These are phyloP conservation scores for Reticulitermes lucifugus DNA, from an alignment of 2,888 invertebrate species.

Conservation along the genomic window DNA sequence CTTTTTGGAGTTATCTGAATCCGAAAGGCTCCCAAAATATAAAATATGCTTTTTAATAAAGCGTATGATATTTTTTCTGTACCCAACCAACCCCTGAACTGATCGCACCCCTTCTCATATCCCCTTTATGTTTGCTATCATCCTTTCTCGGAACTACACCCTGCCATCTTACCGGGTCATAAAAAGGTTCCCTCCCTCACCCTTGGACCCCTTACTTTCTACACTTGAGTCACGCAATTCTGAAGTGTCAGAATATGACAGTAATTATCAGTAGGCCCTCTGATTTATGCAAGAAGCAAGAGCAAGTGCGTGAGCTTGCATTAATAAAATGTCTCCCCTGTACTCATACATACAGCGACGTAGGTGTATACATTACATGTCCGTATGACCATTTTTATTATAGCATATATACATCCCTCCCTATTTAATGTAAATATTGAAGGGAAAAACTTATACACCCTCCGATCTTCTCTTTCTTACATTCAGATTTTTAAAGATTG, in stretches of 20 bases:
- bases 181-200: conserved; percentile 3
- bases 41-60: conserved; percentile 49
- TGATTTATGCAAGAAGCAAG: conserved; percentile 49
- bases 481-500: background rate
- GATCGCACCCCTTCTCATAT: conserved; percentile 24
- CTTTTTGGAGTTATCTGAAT: background rate
- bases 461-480: background rate
- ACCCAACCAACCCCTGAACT: background rate
- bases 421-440: conserved; percentile 26
- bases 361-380: background rate
- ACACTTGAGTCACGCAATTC: conserved; percentile 37
- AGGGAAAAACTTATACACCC: background rate
- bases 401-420: no score
- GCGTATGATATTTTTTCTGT: background rate
- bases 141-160: conserved; percentile 28
- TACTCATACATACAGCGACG: background rate
- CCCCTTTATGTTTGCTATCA: conserved; percentile 29
- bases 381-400: background rate
- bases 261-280: conserved; percentile 49
- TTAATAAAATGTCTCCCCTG: conserved; percentile 25
- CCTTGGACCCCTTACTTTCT: background rate
- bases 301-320: conserved; percentile 45
- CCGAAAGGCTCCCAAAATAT: conserved; percentile 38
- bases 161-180: conserved; percentile 41
- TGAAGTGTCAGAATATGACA: conserved; percentile 44